Base-by-base conservation (phyloP, 2,797 vertebrate species). In the Myripristis murdjan region DNA sequence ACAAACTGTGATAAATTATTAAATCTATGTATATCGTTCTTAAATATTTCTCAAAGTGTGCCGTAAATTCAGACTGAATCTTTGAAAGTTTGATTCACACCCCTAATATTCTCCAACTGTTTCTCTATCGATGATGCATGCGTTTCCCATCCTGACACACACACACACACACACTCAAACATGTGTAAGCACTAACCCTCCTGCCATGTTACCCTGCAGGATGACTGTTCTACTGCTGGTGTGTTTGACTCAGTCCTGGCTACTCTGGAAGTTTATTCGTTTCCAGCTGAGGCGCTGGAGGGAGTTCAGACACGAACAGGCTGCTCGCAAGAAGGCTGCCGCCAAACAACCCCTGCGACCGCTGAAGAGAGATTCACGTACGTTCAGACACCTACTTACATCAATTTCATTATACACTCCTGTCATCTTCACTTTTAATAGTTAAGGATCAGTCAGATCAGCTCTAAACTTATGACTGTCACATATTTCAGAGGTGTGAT, bases 261-360 rank as follows among this genome's bases (percentile, higher is more conserved):
- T 98, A 70, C 97, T 99, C 90, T 99, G 98, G 98, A 96, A 96
- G 90, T 99, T 99, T 88, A 98, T 99, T 92, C 96, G 97, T 81
- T 98, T 98, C 90, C 98, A 99, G 95, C 93, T 99, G 87, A 95
- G 96, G 43, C 96, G 97, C 83, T 99, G 97, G 94, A 95, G 98
- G 20, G 97, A 99, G 62, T 95, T 96, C 88, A 93, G 97, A 91
- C 93, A 95, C 0, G 96, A 98, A 86, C 97, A 98, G 91, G 93
- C 88, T 12, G 71, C 96, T 54, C 79, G 94, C 91, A 96, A 96
- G 87, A 95, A 95, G 92, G 81, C 89, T 0, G 58, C 88, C 18
- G 79, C 93, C 63, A 96, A 95, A 76, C 96, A 96, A 66, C 91
- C 92, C 28, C 59, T 93, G 57, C 95, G 96, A 68, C 89, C 88